phyloP scores from a whole-genome alignment of 2,113 vertebrate genomes.

The human (Homo sapiens) region GRCh38 chr6:135613501-135614000 shows the following conservation, averaged over 20 bases:
- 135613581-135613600: background rate
- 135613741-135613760: background rate
- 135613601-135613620: background rate
- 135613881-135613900: background rate
- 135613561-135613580: background rate
- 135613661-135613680: background rate
- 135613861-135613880: background rate
- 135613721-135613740: background rate
- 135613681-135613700: background rate
- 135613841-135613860: background rate
- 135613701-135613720: background rate
- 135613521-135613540: background rate
- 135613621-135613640: background rate
- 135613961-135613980: background rate
- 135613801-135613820: background rate
- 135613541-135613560: conserved; percentile 37
- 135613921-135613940: background rate
- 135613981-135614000: background rate
- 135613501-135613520: background rate
- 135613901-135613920: background rate
- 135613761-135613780: background rate
- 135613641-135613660: background rate
- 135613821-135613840: background rate
- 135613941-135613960: background rate
- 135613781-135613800: background rate